phyloP scores from a whole-genome alignment of 2,113 vertebrate species.

The Onychostoma macrolepis region DNA sequence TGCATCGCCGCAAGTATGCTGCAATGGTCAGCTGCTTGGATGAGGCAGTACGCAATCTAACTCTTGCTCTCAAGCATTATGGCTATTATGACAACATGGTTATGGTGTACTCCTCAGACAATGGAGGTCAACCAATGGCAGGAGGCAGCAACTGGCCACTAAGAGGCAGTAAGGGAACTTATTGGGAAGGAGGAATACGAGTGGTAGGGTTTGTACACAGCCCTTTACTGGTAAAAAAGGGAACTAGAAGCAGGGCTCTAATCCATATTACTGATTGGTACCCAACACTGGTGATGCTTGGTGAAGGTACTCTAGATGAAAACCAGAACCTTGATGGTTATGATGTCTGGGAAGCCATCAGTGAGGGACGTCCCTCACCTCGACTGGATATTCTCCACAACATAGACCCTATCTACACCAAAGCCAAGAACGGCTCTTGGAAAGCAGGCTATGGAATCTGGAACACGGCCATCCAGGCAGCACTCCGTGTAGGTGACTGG shows the following conservation, averaged over 20 bases:
- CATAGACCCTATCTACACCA: slow-evolving; percentile 93
- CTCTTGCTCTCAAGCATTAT: slow-evolving; percentile 83
- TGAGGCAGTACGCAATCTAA: slow-evolving; percentile 91
- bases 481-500: slow-evolving; percentile 92
- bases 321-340: slow-evolving; percentile 89
- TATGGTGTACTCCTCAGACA: slow-evolving; percentile 95
- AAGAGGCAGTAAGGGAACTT: slow-evolving; percentile 92
- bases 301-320: slow-evolving; percentile 88
- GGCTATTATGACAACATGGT: slow-evolving; percentile 93
- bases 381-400: slow-evolving; percentile 95
- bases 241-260: slow-evolving; percentile 86
- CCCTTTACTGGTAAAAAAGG: slow-evolving; percentile 87
- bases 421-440: slow-evolving; percentile 92
- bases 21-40: slow-evolving; percentile 97
- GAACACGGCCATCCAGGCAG: slow-evolving; percentile 94
- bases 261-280: slow-evolving; percentile 99
- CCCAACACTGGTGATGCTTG: slow-evolving; percentile 90
- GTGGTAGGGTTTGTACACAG: slow-evolving; percentile 97
- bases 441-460: slow-evolving; percentile 92
- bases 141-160: slow-evolving; percentile 98
- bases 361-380: slow-evolving; percentile 90
- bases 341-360: slow-evolving; percentile 96
- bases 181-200: slow-evolving; percentile 95
- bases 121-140: slow-evolving; percentile 89
- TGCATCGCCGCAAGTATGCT: slow-evolving; percentile 88